Percentiles rank a stretch among this genome's conserved stretches.
Evolutionary conservation across 2,888 invertebrate genomes (phyloP).

Genomic region (Lacanobia oleracea): DNA sequence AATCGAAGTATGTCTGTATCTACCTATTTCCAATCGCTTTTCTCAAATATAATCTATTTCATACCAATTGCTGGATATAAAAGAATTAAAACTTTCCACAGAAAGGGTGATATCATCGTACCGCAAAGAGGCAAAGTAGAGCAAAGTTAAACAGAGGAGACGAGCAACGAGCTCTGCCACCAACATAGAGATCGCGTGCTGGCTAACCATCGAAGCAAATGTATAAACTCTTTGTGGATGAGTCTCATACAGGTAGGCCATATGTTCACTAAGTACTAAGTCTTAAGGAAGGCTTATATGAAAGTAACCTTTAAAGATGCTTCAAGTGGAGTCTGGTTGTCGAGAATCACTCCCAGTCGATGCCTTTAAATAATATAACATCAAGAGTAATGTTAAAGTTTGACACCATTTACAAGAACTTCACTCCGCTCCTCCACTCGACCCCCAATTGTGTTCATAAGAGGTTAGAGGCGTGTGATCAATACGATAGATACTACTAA

Average conservation of each 20-base stretch:
- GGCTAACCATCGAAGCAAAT: neutral
- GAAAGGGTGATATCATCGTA: conserved; percentile 19
- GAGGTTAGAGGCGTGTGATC: conserved; percentile 33
- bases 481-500: conserved; percentile 19
- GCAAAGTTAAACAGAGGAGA: conserved; percentile 33
- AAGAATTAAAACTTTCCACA: conserved; percentile 13
- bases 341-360: conserved; percentile 30
- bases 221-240: neutral
- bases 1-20: conserved; percentile 30
- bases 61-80: conserved; percentile 5
- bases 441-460: conserved; percentile 34
- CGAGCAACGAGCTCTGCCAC: conserved; percentile 3
- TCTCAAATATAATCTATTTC: conserved; percentile 20
- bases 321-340: conserved; percentile 24
- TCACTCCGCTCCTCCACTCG: conserved; percentile 36
- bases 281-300: conserved; percentile 13
- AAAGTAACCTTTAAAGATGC: conserved; percentile 19
- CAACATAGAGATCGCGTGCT: conserved; percentile 21
- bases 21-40: conserved; percentile 27
- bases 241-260: neutral
- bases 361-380: conserved; percentile 17
- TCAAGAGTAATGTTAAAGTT: conserved; percentile 40
- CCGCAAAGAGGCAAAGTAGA: conserved; percentile 22
- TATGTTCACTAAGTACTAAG: conserved; percentile 11
- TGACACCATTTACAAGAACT: conserved; percentile 46